Percentiles rank a stretch among this genome's conserved stretches.
phyloP scores from a whole-genome alignment of 2,113 vertebrate genomes.

The Scolopax mira region DNA sequence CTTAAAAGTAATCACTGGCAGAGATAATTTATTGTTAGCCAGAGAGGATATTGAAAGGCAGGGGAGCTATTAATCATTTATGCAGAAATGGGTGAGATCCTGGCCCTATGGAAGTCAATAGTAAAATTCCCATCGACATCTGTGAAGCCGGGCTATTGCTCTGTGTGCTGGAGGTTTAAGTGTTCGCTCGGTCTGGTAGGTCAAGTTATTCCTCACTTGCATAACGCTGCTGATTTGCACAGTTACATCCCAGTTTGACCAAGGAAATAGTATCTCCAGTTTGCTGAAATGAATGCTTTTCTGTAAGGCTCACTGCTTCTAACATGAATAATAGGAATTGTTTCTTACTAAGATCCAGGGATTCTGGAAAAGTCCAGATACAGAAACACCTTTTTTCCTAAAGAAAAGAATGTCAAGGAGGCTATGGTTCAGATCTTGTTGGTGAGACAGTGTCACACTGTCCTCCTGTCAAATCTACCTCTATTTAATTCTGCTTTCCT shows the following conservation, averaged over 20 bases:
- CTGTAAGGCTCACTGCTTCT: neutral
- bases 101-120: constrained; percentile 44
- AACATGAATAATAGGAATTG: neutral
- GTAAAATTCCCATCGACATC: constrained; percentile 61
- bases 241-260: neutral
- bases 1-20: constrained; percentile 67
- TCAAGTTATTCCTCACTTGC: neutral
- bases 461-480: neutral
- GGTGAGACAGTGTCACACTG: neutral
- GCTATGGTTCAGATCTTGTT: neutral
- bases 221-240: neutral
- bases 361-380: neutral
- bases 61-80: constrained; percentile 58
- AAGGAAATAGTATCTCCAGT: neutral
- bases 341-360: neutral
- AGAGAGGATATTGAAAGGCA: constrained; percentile 67
- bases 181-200: neutral
- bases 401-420: neutral
- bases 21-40: constrained; percentile 65
- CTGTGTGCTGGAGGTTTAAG: constrained; percentile 7
- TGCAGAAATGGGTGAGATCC: constrained; percentile 57
- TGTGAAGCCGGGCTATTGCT: constrained; percentile 26
- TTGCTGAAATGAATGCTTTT: neutral
- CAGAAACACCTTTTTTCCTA: neutral
- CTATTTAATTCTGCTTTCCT: neutral